These are phyloP conservation scores for Archips crataeganus DNA, from an alignment of 2,888 invertebrate genomes.

Conservation along the genomic window DNA sequence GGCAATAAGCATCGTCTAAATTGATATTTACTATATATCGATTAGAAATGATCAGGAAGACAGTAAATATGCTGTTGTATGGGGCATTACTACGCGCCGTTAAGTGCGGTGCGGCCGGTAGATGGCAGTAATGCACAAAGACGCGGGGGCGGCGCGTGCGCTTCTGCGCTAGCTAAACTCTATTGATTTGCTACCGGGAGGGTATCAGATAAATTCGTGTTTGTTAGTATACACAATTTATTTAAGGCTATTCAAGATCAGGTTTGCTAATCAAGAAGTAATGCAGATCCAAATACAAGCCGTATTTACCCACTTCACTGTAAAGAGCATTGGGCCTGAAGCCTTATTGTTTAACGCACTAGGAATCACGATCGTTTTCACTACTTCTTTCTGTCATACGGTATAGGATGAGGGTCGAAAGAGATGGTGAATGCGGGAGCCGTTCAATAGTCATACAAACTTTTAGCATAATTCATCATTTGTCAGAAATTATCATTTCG, in stretches of 20 bases:
- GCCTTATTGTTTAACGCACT: too few species aligned
- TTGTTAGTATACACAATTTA: slow-evolving; percentile 47
- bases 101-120: slow-evolving; percentile 57
- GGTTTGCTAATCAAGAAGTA: slow-evolving; percentile 28
- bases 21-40: slow-evolving; percentile 54
- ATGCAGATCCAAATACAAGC: not conserved
- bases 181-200: slow-evolving; percentile 61
- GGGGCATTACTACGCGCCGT: slow-evolving; percentile 61
- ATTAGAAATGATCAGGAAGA: slow-evolving; percentile 64
- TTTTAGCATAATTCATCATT: too few species aligned
- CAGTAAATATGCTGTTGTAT: slow-evolving; percentile 56
- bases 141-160: slow-evolving; percentile 66
- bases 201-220: slow-evolving; percentile 57
- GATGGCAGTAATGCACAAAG: slow-evolving; percentile 68
- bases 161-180: slow-evolving; percentile 49
- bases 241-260: slow-evolving; percentile 10
- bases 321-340: not conserved
- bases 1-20: slow-evolving; percentile 42
- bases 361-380: too few species aligned
- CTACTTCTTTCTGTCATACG: too few species aligned
- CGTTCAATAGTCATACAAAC: too few species aligned
- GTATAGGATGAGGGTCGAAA: too few species aligned
- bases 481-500: too few species aligned
- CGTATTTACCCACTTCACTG: not conserved
- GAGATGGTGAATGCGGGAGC: too few species aligned